Evolutionary conservation across 2,113 vertebrate species (phyloP), one percentile per base, ranked within the genome.

Genomic region (Lathamus discolor): DNA sequence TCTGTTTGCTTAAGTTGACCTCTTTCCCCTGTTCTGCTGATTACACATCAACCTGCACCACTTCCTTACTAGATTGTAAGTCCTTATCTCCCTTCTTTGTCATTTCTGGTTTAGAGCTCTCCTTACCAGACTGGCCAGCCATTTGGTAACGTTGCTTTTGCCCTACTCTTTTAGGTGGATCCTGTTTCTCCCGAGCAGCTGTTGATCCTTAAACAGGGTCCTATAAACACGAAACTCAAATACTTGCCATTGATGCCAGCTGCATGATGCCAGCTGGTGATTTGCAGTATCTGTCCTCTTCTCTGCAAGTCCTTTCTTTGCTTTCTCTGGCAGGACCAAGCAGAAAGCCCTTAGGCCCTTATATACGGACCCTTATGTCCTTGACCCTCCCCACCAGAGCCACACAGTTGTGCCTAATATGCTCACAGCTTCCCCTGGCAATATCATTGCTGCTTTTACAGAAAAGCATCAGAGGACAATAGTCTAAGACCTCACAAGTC

Each of bases 321-420:
- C 17, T 33, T 93, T 76, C 6, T 48, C 31, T 48, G 28, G 3
- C 66, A 78, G 52, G 31, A 61, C 49, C 39, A 83, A 62, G 27
- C 35, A 62, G 44, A 86, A 78, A 27, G 29, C 2, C 19, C 9
- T 35, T 59, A 59, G 35, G 33, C 57, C 57, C 13, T 35, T 59
- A n/a, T 59, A 7, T 23, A 24, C 29, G n/a, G 16, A 13, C 29
- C 25, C 8, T 27, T 27, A 3, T 22, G 13, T 49, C 44, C 39
- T 29, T 49, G n/a, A 33, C 23, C 6, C 31, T 77, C 0, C 0
- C 13, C 35, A 11, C 35, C 13, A 49, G n/a, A 86, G 51, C 27
- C 51, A 4, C 8, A 12, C 31, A 85, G 23, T n/a, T 62, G 54
- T 67, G 19, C 29, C 39, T 23, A 27, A 24, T 16, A 17, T 6